Evolutionary conservation across 2,888 invertebrate species (phyloP), one percentile per base, ranked within the genome.

Genomic region (Macrostomum cliftonense): DNA sequence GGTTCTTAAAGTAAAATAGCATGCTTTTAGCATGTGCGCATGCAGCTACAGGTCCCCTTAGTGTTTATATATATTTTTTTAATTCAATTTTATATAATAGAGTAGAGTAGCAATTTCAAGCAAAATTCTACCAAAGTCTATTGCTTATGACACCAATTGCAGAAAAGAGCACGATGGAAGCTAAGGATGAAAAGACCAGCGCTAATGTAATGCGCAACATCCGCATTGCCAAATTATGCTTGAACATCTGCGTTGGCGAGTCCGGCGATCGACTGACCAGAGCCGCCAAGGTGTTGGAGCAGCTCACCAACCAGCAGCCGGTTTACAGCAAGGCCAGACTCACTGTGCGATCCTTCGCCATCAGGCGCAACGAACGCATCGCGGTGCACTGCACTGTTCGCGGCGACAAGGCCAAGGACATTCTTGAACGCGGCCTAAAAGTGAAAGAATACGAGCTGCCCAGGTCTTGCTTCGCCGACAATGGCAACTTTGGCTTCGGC

Each of bases 271-370:
- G 75, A 58, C 62, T 76, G 57, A 76, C 76, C 43, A 67, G 76
- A 57, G 76, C 76, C 51, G 73, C 75, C 53, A 76, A 93, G 84
- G 69, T 93, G 66, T 77, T 95, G 76, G 97, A 99, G 76, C 95
- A 95, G 71, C 77, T 97, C 61, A 97, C 97, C 63, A 95, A 97
- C 40, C 97, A 97, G 74, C 87, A 88, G 67, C 97, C 97, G 9
- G 97, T 99, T 42, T 95, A 93, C 74, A 95, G 95, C n/a, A 97
- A 97, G 76, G 93, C 97, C 53, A 79, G 95, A 97, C 95, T 59
- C n/a, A 46, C 51, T 9, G 95, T 97, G 51, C 78, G 97, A 64
- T 93, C 95, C 11, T 99, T 99, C 67, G 95, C 97, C 65, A 99
- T 97, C 68, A 80, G 97, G 66, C 85, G 97, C 79, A 97, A 97